These are phyloP conservation scores for Anisognathus igniventris DNA, from an alignment of 2,797 vertebrate species.

Conservation along the genomic window DNA sequence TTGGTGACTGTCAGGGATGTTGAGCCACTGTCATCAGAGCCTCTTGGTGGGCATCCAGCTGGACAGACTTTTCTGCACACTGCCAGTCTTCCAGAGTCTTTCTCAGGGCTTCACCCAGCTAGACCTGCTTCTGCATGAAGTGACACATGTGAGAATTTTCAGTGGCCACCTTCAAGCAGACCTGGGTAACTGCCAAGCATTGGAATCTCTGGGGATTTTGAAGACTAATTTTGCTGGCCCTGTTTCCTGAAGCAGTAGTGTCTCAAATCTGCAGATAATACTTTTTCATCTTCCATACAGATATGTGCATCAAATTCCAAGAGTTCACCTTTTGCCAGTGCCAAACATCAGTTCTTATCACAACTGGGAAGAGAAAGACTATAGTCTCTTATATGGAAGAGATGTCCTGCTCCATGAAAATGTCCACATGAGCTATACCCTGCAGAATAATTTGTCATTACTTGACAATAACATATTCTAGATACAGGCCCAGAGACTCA, in stretches of 20 bases:
- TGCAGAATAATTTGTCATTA: not conserved
- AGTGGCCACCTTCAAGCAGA: not conserved
- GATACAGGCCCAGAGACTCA: not conserved
- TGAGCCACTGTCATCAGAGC: not conserved
- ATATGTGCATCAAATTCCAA: not conserved
- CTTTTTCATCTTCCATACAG: not conserved
- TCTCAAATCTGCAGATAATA: not conserved
- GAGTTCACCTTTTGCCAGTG: not conserved
- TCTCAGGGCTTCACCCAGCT: not conserved
- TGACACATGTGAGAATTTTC: not conserved
- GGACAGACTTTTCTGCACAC: not conserved
- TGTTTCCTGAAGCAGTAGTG: not conserved
- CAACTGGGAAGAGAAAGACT: not conserved
- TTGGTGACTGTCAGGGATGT: not conserved
- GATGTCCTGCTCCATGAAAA: not conserved
- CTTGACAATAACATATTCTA: not conserved
- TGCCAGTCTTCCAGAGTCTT: not conserved
- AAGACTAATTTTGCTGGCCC: not conserved
- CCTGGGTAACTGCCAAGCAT: not conserved
- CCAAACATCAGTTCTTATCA: not conserved
- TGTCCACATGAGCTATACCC: not conserved
- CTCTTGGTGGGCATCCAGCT: not conserved
- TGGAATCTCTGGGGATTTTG: not conserved
- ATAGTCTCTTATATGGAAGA: not conserved
- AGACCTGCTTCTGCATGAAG: not conserved